Base-by-base conservation (phyloP, 2,113 vertebrate genomes). In the Stegostoma tigrinum region DNA sequence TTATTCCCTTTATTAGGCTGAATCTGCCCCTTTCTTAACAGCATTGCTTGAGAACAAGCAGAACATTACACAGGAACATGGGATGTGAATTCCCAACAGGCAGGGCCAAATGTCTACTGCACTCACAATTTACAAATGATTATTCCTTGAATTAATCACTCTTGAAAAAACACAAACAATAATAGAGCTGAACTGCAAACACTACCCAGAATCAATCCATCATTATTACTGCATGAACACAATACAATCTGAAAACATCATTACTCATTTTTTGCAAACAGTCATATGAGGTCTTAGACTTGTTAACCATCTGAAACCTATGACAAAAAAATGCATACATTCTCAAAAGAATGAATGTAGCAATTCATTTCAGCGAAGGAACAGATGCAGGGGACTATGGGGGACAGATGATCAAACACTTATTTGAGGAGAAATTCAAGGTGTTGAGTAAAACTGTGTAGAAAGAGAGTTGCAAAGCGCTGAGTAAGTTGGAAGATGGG, bases 131-230 rank as follows among this genome's bases (percentile, higher is more conserved):
- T 97, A 97, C 97, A 98, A 98, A 97, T 97, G 96, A 97, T 97
- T 97, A 97, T 98, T 98, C 98, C 98, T 97, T 97, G 97, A 98
- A 98, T 98, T 97, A 98, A 98, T 98, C 98, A 98, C 98, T 98
- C 97, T 98, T 97, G 97, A 96, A 96, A 97, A 97, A 97, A 96
- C 97, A 97, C 97, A 97, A 97, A 97, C 2, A 96, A 97, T 96
- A 97, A 97, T 96, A 96, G 97, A 96, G 97, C 96, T 21, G 95
- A 95, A 96, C 96, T 52, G 96, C 96, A 96, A 96, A 96, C 96
- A 97, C 96, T 96, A 96, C 96, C 96, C 97, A 96, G 96, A 97
- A 97, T 96, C 95, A 96, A 98, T 98, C 97, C 97, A 98, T 98
- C 97, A 97, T 93, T 95, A 95, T 95, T 95, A 72, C 94, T 24